A percentile compares a stretch with the other conserved stretches of the same genome.
These are phyloP conservation scores for Drosophila miranda DNA, from an alignment of 1,140 invertebrate genomes.

Conservation along the genomic window DNA sequence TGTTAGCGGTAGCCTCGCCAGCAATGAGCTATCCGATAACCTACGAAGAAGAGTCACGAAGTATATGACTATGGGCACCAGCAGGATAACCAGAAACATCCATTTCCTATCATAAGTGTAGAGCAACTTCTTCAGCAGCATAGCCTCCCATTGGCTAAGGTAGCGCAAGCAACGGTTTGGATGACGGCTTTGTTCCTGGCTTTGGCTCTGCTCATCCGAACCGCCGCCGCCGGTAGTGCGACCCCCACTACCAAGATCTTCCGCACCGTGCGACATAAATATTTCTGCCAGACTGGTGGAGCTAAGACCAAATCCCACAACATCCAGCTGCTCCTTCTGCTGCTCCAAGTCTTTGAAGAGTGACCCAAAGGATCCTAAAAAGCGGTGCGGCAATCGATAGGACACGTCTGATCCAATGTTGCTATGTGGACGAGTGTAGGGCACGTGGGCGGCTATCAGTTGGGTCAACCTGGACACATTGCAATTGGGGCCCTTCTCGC, in stretches of 20 bases:
- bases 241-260: no score
- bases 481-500: conserved; percentile 14
- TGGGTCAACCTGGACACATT: conserved; percentile 11
- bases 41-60: no score
- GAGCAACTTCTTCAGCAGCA: conserved; percentile 16
- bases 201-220: neutral
- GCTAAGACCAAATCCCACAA: no score
- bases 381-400: no score
- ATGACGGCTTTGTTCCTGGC: neutral
- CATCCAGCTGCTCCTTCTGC: no score
- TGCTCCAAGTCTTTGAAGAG: no score
- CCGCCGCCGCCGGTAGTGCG: no score
- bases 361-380: no score
- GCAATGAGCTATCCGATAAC: no score
- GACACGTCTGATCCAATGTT: no score
- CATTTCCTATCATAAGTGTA: conserved; percentile 1
- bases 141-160: conserved; percentile 14
- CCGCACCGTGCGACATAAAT: no score
- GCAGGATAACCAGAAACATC: neutral
- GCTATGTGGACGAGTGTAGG: neutral
- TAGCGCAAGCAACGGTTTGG: neutral
- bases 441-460: conserved; percentile 14
- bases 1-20: neutral
- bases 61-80: neutral
- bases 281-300: no score